A percentile compares a stretch with the other conserved stretches of the same genome.
These are phyloP conservation scores for Synergus japonicus DNA, from an alignment of 2,888 invertebrate species.

Conservation along the genomic window DNA sequence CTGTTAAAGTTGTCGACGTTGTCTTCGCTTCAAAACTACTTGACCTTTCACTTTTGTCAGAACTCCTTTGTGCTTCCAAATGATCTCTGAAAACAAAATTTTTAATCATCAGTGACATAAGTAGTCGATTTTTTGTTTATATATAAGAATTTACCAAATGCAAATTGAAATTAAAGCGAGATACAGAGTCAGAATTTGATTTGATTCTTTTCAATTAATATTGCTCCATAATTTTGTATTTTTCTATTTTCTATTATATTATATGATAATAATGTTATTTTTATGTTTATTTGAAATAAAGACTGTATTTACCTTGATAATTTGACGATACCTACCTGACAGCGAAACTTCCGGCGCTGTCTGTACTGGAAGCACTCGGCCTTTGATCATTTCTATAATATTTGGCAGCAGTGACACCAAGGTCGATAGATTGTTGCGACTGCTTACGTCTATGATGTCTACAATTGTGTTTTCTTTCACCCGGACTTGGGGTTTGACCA, in stretches of 20 bases:
- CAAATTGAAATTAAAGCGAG: not conserved
- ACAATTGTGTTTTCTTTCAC: conserved; percentile 72
- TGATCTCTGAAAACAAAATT: conserved; percentile 66
- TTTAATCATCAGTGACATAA: not conserved
- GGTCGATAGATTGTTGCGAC: conserved; percentile 73
- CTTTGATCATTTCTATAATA: conserved; percentile 84
- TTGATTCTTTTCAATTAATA: conserved; percentile 7
- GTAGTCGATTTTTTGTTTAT: not conserved
- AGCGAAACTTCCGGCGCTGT: conserved; percentile 72
- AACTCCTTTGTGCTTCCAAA: conserved; percentile 67
- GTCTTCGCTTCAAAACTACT: conserved; percentile 59
- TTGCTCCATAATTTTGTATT: too few relatives aligned
- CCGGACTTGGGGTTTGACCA: conserved; percentile 64
- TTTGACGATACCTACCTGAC: conserved; percentile 64
- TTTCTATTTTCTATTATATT: not conserved
- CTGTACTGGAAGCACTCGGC: conserved; percentile 85
- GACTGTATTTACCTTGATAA: too few relatives aligned
- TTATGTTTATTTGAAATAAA: not conserved
- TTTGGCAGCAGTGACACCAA: conserved; percentile 65
- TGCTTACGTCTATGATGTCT: conserved; percentile 74
- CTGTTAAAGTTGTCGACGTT: conserved; percentile 52
- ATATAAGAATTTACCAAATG: too few relatives aligned
- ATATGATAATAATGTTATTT: not conserved
- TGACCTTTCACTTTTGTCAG: conserved; percentile 66
- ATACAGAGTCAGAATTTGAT: not conserved